Evolutionary conservation across 1,140 invertebrate species (phyloP).

Genomic region (Agraylea sexmaculata): DNA sequence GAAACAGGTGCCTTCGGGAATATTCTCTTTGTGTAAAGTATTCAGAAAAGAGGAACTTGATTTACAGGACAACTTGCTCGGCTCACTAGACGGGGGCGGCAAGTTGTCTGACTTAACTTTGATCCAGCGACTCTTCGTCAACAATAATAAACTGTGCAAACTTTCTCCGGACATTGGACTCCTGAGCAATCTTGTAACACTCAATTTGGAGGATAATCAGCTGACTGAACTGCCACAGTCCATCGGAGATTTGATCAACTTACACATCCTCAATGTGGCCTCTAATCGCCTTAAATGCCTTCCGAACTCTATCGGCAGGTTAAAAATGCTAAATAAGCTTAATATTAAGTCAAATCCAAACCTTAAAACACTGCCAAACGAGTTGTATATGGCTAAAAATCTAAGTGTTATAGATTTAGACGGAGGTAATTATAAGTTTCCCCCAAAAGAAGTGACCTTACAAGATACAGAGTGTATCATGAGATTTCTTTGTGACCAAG

Average conservation of each 20-base stretch:
- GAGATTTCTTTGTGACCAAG: constrained; percentile 48
- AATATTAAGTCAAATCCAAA: constrained; percentile 45
- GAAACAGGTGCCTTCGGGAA: constrained; percentile 54
- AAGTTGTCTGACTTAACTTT: constrained; percentile 53
- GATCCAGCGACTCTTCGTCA: constrained; percentile 58
- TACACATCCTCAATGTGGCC: constrained; percentile 57
- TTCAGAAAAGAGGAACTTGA: constrained; percentile 59
- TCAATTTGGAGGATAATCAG: constrained; percentile 53
- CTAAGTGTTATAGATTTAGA: constrained; percentile 48
- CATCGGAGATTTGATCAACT: constrained; percentile 46
- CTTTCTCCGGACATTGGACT: constrained; percentile 49
- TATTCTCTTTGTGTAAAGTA: constrained; percentile 65
- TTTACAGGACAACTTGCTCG: constrained; percentile 54
- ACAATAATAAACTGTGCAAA: constrained; percentile 52
- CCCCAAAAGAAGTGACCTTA: constrained; percentile 43
- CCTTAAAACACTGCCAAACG: constrained; percentile 47
- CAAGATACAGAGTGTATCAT: constrained; percentile 52
- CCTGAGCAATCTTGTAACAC: constrained; percentile 51
- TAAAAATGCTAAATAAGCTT: constrained; percentile 45
- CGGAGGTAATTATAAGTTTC: constrained; percentile 47
- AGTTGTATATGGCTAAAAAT: constrained; percentile 45
- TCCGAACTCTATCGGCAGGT: constrained; percentile 48
- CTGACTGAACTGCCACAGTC: constrained; percentile 53
- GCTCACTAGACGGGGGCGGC: constrained; percentile 56
- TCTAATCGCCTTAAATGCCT: constrained; percentile 56